Conservation (phyloP, 2,888 invertebrate genomes). For the Coleophora flavipennella region DNA sequence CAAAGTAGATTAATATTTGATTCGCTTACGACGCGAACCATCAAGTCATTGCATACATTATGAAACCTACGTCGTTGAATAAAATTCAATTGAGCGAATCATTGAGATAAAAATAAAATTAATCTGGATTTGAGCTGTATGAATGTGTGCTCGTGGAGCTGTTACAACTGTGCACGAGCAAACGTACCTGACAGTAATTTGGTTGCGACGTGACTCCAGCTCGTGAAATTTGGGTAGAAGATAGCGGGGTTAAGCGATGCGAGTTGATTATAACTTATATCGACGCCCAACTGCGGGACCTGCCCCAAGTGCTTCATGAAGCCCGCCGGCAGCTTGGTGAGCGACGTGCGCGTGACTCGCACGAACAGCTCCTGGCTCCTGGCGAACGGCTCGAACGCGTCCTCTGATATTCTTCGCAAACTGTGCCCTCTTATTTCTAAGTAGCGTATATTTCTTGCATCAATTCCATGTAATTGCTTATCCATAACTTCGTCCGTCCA, state of each 20-base stretch:
- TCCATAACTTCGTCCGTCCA: constrained; percentile 82
- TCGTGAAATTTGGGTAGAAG: constrained; percentile 88
- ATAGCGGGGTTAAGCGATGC: constrained; percentile 85
- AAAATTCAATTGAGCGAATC: too few relatives aligned
- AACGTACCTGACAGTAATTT: constrained; percentile 82
- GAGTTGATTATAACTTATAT: constrained; percentile 86
- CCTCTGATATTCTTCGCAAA: constrained; percentile 81
- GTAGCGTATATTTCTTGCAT: constrained; percentile 84
- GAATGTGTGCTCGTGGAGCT: too few relatives aligned
- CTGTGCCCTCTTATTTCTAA: constrained; percentile 85
- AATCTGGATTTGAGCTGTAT: too few relatives aligned
- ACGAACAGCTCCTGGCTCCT: constrained; percentile 83
- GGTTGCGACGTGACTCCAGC: constrained; percentile 91
- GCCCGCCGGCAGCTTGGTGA: constrained; percentile 85
- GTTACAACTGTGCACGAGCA: too few relatives aligned
- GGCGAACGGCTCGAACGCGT: constrained; percentile 83
- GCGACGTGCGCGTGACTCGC: constrained; percentile 82
- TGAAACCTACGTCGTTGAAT: too few relatives aligned
- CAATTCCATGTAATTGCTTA: constrained; percentile 82
- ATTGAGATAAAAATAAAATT: too few relatives aligned
- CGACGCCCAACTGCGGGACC: constrained; percentile 85
- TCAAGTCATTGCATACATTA: neutral
- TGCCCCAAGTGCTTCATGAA: constrained; percentile 84
- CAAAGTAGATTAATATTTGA: too few relatives aligned
- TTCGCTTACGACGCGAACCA: constrained; percentile 8